Conservation (phyloP, 2,888 invertebrate species). For the Machimus atricapillus region DNA sequence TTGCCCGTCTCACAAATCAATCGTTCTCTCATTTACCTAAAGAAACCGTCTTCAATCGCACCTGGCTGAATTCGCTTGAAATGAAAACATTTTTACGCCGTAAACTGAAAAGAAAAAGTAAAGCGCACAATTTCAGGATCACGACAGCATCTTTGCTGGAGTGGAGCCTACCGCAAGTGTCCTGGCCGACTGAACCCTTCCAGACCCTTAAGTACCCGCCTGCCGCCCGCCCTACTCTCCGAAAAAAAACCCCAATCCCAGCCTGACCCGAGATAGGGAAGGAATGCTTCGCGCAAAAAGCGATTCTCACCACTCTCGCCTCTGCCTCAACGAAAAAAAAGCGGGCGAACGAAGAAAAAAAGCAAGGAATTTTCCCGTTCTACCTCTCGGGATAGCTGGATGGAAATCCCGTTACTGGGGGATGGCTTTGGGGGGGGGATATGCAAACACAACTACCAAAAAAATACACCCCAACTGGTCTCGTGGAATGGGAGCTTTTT, state of each 20-base stretch:
- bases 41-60: background rate
- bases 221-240: background rate
- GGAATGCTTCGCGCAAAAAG: background rate
- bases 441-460: conserved; percentile 30
- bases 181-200: background rate
- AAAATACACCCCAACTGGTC: background rate
- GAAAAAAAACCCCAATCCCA: background rate
- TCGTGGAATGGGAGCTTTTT: conserved; percentile 1
- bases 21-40: background rate
- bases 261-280: background rate
- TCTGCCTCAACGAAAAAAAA: background rate
- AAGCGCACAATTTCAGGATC: background rate
- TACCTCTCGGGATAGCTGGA: background rate
- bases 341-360: background rate
- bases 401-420: background rate
- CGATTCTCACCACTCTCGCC: conserved; percentile 22
- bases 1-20: background rate
- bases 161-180: conserved; percentile 5
- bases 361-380: conserved; percentile 15
- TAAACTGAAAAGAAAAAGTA: background rate
- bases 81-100: background rate
- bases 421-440: background rate
- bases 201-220: background rate
- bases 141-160: background rate
- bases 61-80: background rate